These are phyloP conservation scores for Heloderma charlesbogerti DNA, from an alignment of 2,113 vertebrate genomes.

Conservation along the genomic window DNA sequence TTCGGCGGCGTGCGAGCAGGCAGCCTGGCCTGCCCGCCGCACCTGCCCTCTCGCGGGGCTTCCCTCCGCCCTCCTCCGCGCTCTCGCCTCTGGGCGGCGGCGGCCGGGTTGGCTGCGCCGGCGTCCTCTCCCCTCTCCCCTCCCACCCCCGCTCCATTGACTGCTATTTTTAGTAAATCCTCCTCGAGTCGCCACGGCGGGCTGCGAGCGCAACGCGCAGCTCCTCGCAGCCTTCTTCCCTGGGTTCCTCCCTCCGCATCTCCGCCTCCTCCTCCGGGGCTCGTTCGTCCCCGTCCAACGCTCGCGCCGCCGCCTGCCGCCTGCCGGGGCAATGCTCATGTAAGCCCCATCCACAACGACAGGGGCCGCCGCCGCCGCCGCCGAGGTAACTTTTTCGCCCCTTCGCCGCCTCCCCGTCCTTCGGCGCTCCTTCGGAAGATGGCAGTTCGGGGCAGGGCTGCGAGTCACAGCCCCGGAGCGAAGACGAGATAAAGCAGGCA, in stretches of 20 bases:
- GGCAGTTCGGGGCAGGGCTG: conserved; percentile 68
- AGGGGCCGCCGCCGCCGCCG: neutral
- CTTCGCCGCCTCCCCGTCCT: neutral
- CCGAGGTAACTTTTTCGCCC: conserved; percentile 57
- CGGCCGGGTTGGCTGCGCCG: conserved; percentile 28
- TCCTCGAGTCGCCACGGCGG: conserved; percentile 64
- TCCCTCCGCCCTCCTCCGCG: neutral
- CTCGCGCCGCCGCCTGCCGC: neutral
- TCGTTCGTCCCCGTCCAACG: conserved; percentile 19
- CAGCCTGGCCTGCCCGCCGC: no score
- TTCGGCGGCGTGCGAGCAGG: no score
- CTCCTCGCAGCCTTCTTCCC: conserved; percentile 29
- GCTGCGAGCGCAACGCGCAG: conserved; percentile 59
- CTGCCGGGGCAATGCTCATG: conserved; percentile 31
- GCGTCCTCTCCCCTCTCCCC: conserved; percentile 14
- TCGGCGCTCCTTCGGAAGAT: conserved; percentile 60
- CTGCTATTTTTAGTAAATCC: conserved; percentile 73
- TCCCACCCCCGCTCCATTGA: conserved; percentile 35
- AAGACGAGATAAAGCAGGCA: conserved; percentile 59
- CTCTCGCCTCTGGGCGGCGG: neutral
- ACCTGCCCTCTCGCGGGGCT: no score
- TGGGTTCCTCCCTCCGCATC: conserved; percentile 3
- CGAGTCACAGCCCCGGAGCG: conserved; percentile 72
- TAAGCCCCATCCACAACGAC: neutral
- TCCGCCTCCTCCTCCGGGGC: neutral